These are phyloP conservation scores for Pyrocephalus nanus DNA, from an alignment of 2,797 vertebrate genomes.

Conservation along the genomic window DNA sequence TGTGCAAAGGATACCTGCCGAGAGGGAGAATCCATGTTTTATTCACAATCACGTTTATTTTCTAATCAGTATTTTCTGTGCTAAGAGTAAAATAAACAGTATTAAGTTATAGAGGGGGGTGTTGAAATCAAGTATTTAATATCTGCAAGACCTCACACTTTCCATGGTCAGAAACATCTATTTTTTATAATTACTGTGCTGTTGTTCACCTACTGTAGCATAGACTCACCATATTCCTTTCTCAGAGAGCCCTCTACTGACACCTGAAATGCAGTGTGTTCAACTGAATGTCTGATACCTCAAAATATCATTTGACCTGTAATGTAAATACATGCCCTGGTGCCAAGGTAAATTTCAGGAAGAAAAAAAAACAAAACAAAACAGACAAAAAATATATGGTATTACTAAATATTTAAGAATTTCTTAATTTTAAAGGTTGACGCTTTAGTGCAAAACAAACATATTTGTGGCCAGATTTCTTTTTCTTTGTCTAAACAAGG, in stretches of 20 bases:
- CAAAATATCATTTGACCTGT: not conserved
- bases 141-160: not conserved
- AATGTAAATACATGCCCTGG: not conserved
- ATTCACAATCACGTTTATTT: not conserved
- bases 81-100: not conserved
- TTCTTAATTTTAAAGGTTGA: not conserved
- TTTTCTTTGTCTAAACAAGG: not conserved
- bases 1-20: not conserved
- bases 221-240: slow-evolving; percentile 24
- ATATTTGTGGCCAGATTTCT: not conserved
- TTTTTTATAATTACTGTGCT: slow-evolving; percentile 49
- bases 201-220: not conserved
- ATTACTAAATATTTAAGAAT: not conserved
- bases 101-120: not conserved
- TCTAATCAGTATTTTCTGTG: not conserved
- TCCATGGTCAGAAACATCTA: slow-evolving; percentile 5
- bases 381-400: not conserved
- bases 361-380: not conserved
- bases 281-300: not conserved
- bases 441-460: not conserved
- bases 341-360: not conserved
- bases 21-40: not conserved
- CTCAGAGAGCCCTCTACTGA: slow-evolving; percentile 75
- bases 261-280: not conserved
- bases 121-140: not conserved